These are phyloP conservation scores for Otus sunia DNA, from an alignment of 2,113 vertebrate genomes.

Conservation along the genomic window DNA sequence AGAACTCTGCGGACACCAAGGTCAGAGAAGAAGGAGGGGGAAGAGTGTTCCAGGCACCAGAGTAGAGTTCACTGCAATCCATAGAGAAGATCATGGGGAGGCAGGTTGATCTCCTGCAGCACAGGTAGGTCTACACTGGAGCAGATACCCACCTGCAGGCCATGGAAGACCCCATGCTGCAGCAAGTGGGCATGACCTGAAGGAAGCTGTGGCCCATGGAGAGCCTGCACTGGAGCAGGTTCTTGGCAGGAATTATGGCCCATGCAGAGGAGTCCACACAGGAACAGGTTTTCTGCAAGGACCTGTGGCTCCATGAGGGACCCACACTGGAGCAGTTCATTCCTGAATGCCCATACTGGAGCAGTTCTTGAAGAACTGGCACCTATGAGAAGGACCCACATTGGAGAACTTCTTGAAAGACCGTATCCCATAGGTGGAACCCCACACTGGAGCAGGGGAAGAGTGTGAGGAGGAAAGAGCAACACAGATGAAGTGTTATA, in stretches of 20 bases:
- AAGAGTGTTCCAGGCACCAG: rapidly evolving
- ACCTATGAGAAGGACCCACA: too few relatives aligned
- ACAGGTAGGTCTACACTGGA: rapidly evolving
- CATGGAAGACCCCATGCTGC: rapidly evolving
- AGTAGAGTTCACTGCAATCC: not conserved
- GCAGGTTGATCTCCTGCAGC: not conserved
- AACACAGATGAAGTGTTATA: not conserved
- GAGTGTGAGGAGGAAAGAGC: not conserved
- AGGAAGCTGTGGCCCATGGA: not conserved
- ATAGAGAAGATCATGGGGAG: not conserved
- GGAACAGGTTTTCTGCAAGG: not conserved
- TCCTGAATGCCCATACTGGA: not conserved
- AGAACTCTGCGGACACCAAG: not conserved
- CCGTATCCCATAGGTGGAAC: not conserved
- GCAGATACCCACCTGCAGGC: not conserved
- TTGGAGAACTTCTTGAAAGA: not conserved
- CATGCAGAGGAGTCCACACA: rapidly evolving
- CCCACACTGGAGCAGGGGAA: not conserved
- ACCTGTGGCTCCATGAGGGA: not conserved
- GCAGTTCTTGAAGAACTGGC: too few relatives aligned
- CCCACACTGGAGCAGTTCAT: not conserved
- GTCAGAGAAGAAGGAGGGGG: not conserved
- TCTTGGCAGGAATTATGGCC: not conserved
- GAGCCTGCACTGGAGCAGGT: not conserved
- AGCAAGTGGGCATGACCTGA: not conserved